phyloP scores from a whole-genome alignment of 2,888 invertebrate genomes.

The Criorhina ranunculi region DNA sequence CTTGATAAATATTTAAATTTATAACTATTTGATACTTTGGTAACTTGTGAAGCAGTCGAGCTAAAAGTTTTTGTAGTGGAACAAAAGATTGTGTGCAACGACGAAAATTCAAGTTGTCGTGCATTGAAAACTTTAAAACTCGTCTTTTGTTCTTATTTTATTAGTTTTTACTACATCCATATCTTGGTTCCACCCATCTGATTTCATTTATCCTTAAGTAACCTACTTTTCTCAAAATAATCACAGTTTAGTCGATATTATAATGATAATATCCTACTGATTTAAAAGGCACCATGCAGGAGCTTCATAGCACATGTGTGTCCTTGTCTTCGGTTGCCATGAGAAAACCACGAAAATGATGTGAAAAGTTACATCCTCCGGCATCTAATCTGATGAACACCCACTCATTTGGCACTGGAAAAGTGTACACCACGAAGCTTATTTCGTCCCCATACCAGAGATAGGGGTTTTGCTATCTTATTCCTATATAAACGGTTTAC shows the following conservation, averaged over 20 bases:
- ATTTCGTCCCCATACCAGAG: neutral
- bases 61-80: neutral
- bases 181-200: constrained; percentile 22
- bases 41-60: neutral
- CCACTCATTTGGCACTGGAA: constrained; percentile 37
- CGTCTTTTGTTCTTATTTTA: neutral
- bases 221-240: constrained; percentile 43
- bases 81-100: too few species aligned
- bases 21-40: neutral
- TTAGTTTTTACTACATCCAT: neutral
- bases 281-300: constrained; percentile 12
- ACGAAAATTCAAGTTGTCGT: neutral
- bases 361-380: constrained; percentile 68
- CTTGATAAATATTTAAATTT: neutral
- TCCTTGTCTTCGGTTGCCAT: constrained; percentile 9
- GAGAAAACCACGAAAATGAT: constrained; percentile 60
- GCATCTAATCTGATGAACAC: constrained; percentile 48
- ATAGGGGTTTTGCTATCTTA: constrained; percentile 14
- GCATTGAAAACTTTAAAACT: neutral
- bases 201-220: constrained; percentile 8
- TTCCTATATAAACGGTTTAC: constrained; percentile 49
- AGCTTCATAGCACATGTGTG: neutral
- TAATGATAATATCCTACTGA: constrained; percentile 37
- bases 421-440: neutral
- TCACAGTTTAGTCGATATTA: constrained; percentile 34